Conservation (phyloP, 2,888 invertebrate genomes). For the Eupithecia inturbata region DNA sequence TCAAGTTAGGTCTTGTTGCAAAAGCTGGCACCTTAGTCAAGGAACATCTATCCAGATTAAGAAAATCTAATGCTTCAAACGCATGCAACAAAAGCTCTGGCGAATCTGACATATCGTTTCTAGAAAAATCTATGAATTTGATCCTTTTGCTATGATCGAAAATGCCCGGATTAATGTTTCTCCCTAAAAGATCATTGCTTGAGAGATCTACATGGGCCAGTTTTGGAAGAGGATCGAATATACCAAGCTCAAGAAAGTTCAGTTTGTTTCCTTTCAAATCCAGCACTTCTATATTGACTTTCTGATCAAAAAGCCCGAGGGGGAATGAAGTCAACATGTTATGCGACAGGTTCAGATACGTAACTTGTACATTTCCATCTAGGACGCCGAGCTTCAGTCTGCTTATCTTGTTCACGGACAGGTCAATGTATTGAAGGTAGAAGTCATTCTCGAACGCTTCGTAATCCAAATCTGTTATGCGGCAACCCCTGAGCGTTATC, state of each 20-base stretch:
- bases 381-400: slow-evolving; percentile 59
- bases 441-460: slow-evolving; percentile 58
- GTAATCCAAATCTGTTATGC: slow-evolving; percentile 51
- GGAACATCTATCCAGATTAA: slow-evolving; percentile 60
- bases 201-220: slow-evolving; percentile 61
- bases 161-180: slow-evolving; percentile 51
- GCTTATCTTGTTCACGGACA: slow-evolving; percentile 61
- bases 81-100: slow-evolving; percentile 54
- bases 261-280: slow-evolving; percentile 63
- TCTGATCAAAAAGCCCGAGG: slow-evolving; percentile 62
- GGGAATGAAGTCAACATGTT: slow-evolving; percentile 58
- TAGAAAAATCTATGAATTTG: slow-evolving; percentile 59
- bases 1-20: slow-evolving; percentile 57
- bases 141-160: slow-evolving; percentile 56
- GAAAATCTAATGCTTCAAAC: slow-evolving; percentile 51
- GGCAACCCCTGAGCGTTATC: slow-evolving; percentile 51
- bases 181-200: slow-evolving; percentile 57
- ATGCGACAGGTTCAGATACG: slow-evolving; percentile 59
- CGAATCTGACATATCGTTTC: slow-evolving; percentile 60
- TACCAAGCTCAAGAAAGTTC: slow-evolving; percentile 51
- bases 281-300: slow-evolving; percentile 55
- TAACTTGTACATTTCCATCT: slow-evolving; percentile 53
- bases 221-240: slow-evolving; percentile 58
- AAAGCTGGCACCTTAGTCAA: slow-evolving; percentile 65
- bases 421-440: slow-evolving; percentile 57